A percentile compares a stretch with the other conserved stretches of the same genome.
Conservation (phyloP, 2,113 vertebrate genomes). For the Prunella himalayana region DNA sequence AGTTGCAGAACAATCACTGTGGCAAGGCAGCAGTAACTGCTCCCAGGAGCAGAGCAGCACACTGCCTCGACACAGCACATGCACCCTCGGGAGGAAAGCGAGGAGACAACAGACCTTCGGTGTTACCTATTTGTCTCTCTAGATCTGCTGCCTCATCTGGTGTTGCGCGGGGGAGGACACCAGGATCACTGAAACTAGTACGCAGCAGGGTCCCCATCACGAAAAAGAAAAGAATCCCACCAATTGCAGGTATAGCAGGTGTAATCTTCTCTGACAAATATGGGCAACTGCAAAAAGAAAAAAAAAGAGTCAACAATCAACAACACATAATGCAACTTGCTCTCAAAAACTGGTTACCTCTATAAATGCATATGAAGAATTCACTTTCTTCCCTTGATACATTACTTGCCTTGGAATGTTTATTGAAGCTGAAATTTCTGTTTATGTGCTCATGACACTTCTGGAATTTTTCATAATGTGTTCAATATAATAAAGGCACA, state of each 20-base stretch:
- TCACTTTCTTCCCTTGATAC: not conserved
- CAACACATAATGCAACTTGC: not conserved
- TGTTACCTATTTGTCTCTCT: conserved; percentile 95
- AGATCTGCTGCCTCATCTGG: conserved; percentile 92
- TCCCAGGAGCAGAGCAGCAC: not conserved
- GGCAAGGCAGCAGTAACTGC: not conserved
- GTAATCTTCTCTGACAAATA: conserved; percentile 86
- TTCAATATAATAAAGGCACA: not conserved
- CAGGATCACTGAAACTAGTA: conserved; percentile 95
- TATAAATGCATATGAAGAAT: not conserved
- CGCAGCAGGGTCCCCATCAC: conserved; percentile 91
- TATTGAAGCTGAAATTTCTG: not conserved
- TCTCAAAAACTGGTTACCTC: not conserved
- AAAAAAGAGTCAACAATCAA: not conserved
- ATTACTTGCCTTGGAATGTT: not conserved
- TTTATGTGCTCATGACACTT: not conserved
- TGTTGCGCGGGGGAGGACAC: conserved; percentile 89
- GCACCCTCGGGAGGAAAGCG: not conserved
- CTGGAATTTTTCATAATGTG: not conserved
- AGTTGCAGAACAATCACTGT: not conserved
- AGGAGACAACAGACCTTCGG: conserved; percentile 51
- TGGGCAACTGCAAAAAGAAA: conserved; percentile 77
- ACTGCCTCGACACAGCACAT: not conserved
- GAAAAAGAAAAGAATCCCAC: conserved; percentile 89
- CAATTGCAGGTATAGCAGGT: conserved; percentile 88